Evolutionary conservation across 1,140 invertebrate genomes (phyloP), one percentile per base, ranked within the genome.

Genomic region (Phenacoccus solenopsis): DNA sequence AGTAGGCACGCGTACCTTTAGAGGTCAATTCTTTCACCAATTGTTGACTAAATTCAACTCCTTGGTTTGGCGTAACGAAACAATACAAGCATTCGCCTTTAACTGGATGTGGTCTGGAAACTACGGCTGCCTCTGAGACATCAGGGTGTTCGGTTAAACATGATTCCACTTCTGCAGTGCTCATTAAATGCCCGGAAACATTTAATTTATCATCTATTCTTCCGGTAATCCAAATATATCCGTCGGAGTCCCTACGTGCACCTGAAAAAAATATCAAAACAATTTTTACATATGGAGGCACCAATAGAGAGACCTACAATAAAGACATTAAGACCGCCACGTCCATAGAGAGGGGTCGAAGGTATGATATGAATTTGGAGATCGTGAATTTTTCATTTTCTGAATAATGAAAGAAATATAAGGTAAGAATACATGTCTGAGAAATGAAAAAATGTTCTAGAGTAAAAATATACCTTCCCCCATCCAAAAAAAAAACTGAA

Each of bases 141-240:
- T 84, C 82, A 3, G 80, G 77, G 76, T 96, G 91, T 75, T 91
- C 91, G 0, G 92, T 87, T 1, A 98, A 81, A 4, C 94, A 90
- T 13, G 90, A 90, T 81, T 98, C 96, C 0, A 94, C 90, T 82
- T 98, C 93, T 0, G 96, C 92, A 0, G 97, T 99, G 69, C 93
- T 96, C 84, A 99, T 89, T 21, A 98, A 80, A 81, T 99, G 96
- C 0, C 96, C 96, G 1, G 94, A 97, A 0, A 98, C 95, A 79
- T 99, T 98, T 67, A 98, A 80, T 93, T 98, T 95, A 76, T 99
- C 96, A 79, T 98, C 96, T 16, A 98, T 90, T 67, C 96, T 85
- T 0, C 96, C 96, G 1, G 96, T 98, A 22, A 99, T 89, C 94
- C 95, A 98, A 20, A 96, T 80, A 79, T 97, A 98, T 1, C 96